Evolutionary conservation across 2,113 vertebrate species (phyloP).

Genomic region (Pyxicephalus adspersus): DNA sequence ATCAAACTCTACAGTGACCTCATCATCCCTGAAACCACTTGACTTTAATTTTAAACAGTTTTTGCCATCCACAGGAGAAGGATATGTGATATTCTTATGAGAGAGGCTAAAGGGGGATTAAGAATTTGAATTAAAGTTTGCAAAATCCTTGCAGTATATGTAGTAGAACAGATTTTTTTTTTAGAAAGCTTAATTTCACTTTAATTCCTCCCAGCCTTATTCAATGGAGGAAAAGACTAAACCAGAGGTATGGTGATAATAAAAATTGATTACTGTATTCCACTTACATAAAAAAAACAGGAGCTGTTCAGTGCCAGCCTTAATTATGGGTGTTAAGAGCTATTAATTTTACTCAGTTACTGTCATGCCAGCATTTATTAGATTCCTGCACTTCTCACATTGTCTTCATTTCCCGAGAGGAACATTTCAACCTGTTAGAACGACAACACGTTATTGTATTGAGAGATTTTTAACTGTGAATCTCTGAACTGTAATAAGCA

Average conservation of each 20-base stretch:
- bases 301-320: neutral
- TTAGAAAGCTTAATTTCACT: no score
- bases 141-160: no score
- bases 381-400: neutral
- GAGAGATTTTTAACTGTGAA: slow-evolving; percentile 13
- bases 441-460: neutral
- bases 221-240: neutral
- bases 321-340: slow-evolving; percentile 13
- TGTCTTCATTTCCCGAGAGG: slow-evolving; percentile 2
- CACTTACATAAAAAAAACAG: slow-evolving; percentile 5
- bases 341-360: slow-evolving; percentile 1
- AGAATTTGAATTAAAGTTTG: no score
- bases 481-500: slow-evolving; percentile 6
- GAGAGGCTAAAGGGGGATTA: no score
- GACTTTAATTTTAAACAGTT: no score
- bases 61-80: no score
- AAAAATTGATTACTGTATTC: slow-evolving; percentile 15
- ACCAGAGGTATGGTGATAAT: neutral
- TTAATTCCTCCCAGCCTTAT: no score
- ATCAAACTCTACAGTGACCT: no score
- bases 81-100: no score
- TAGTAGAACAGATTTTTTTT: no score
- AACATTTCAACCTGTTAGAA: slow-evolving; percentile 28
- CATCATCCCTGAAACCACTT: no score
- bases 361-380: neutral